These are phyloP conservation scores for Tachysurus fulvidraco DNA, from an alignment of 2,113 vertebrate species.

Conservation along the genomic window DNA sequence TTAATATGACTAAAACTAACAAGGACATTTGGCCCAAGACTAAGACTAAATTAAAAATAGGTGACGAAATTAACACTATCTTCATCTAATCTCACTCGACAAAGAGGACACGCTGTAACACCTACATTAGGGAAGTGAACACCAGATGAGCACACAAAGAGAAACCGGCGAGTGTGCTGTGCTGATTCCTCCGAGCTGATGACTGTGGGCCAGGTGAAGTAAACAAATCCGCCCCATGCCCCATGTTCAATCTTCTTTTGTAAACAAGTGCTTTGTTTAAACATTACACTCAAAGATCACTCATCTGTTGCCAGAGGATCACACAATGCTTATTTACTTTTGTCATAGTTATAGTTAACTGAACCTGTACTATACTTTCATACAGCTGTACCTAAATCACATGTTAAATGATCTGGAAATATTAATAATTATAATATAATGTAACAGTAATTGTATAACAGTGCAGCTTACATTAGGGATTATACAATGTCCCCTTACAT, in stretches of 20 bases:
- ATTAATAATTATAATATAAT: not conserved
- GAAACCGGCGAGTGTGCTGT: not conserved
- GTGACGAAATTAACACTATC: too few species aligned
- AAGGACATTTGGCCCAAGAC: too few species aligned
- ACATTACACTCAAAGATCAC: constrained; percentile 10
- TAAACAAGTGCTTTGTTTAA: constrained; percentile 47
- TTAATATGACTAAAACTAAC: too few species aligned
- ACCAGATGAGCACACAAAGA: constrained; percentile 32
- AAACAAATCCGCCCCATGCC: constrained; percentile 41
- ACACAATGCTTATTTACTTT: not conserved
- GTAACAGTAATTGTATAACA: not conserved
- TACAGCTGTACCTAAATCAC: not conserved
- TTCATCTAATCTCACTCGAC: constrained; percentile 27
- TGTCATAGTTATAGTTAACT: not conserved
- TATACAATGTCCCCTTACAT: too few species aligned
- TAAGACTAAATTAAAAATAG: too few species aligned
- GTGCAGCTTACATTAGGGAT: too few species aligned
- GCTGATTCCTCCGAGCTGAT: constrained; percentile 1
- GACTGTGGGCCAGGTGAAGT: constrained; percentile 43
- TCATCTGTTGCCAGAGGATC: constrained; percentile 12
- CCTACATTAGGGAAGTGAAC: constrained; percentile 33
- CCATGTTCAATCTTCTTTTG: constrained; percentile 28
- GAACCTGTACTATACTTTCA: not conserved
- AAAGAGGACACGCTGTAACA: constrained; percentile 27
- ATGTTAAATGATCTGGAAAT: not conserved